Percentiles rank a stretch among this genome's conserved stretches.
Conservation (phyloP, 2,113 vertebrate species). For the Oryzias javanicus region DNA sequence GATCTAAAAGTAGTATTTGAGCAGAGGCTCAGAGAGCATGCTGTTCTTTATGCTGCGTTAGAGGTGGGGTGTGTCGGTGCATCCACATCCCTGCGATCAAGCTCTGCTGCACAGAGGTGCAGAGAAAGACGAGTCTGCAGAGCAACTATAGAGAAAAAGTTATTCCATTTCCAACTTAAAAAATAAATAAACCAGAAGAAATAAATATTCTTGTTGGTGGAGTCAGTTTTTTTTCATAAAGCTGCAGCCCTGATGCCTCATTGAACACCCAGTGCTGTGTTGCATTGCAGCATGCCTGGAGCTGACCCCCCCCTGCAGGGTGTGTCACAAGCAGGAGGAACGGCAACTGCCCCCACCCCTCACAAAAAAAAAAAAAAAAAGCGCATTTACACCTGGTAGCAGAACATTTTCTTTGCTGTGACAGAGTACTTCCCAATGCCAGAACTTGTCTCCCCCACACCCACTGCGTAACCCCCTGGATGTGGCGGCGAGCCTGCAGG, state of each 20-base stretch:
- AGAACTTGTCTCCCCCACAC: conserved; percentile 20
- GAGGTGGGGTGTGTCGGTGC: conserved; percentile 34
- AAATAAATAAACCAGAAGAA: too few relatives aligned
- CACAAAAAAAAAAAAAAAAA: neutral
- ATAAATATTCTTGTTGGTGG: too few relatives aligned
- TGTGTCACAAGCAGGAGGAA: conserved; percentile 31
- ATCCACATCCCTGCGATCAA: conserved; percentile 66
- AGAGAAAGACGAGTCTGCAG: too few relatives aligned
- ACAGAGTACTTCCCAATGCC: conserved; percentile 14
- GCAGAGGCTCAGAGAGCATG: neutral
- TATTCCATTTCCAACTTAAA: too few relatives aligned
- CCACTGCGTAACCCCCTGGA: conserved; percentile 8
- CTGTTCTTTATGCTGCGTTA: conserved; percentile 10
- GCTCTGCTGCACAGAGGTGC: conserved; percentile 20
- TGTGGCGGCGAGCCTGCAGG: conserved; percentile 71
- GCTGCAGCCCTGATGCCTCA: neutral
- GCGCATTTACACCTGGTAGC: neutral
- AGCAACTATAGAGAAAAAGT: too few relatives aligned
- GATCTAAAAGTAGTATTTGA: too few relatives aligned
- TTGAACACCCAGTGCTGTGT: neutral
- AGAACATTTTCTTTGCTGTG: neutral
- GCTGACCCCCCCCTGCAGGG: conserved; percentile 43
- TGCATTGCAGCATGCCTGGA: conserved; percentile 18
- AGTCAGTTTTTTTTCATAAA: too few relatives aligned
- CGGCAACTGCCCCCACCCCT: conserved; percentile 10